Evolutionary conservation across 2,113 vertebrate species (phyloP).

Genomic region (Clupea harengus): DNA sequence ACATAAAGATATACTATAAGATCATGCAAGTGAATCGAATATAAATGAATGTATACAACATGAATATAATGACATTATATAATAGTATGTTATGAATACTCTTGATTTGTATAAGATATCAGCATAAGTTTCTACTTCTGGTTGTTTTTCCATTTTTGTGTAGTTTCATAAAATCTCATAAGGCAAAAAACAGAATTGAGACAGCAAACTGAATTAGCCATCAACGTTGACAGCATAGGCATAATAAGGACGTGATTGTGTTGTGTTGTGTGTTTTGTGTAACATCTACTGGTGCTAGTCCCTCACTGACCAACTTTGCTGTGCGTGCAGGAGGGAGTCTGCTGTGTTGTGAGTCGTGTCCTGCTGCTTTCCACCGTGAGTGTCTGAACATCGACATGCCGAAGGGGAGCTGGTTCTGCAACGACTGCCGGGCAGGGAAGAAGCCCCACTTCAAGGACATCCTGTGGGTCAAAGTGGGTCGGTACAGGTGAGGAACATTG

Average conservation of each 20-base stretch:
- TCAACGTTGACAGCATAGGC: background rate
- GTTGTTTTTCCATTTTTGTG: background rate
- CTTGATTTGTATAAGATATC: background rate
- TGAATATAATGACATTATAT: background rate
- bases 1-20: background rate
- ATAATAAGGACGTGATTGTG: background rate
- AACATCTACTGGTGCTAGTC: background rate
- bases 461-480: slow-evolving; percentile 97
- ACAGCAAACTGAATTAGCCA: background rate
- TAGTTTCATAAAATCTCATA: background rate
- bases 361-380: slow-evolving; percentile 95
- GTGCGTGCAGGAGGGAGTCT: slow-evolving; percentile 87
- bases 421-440: slow-evolving; percentile 96
- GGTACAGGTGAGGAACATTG: slow-evolving; percentile 81
- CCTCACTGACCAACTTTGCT: background rate
- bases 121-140: background rate
- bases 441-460: slow-evolving; percentile 95
- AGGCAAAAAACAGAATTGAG: too few relatives aligned
- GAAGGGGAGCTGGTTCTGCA: slow-evolving; percentile 98
- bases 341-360: slow-evolving; percentile 96
- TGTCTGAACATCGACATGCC: slow-evolving; percentile 99
- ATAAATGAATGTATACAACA: background rate
- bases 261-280: background rate
- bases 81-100: too few relatives aligned
- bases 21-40: background rate